These are phyloP conservation scores for Heliconius hewitsoni DNA, from an alignment of 1,140 invertebrate genomes.

Conservation along the genomic window DNA sequence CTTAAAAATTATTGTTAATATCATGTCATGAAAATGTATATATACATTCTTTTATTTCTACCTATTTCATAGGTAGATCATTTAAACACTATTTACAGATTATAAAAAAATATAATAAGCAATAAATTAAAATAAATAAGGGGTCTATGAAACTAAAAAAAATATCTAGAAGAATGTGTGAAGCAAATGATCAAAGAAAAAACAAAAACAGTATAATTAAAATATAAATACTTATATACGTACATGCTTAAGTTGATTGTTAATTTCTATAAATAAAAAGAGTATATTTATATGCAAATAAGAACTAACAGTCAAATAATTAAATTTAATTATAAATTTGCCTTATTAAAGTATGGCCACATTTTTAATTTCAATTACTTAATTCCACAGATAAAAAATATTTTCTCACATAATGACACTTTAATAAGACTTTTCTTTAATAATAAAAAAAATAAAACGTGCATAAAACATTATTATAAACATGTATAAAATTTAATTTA, in stretches of 20 bases:
- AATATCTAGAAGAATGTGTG: constrained; percentile 14
- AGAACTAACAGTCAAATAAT: constrained; percentile 20
- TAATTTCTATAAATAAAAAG: constrained; percentile 54
- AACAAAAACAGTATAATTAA: constrained; percentile 27
- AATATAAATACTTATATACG: constrained; percentile 42
- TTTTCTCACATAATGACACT: too few species aligned
- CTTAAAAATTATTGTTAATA: not conserved
- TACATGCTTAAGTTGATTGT: constrained; percentile 51
- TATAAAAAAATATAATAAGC: constrained; percentile 16
- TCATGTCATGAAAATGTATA: not conserved
- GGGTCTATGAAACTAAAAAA: constrained; percentile 5
- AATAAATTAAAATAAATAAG: constrained; percentile 9
- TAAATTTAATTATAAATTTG: not conserved
- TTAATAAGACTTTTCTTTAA: not conserved
- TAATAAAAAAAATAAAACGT: not conserved
- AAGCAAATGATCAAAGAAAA: constrained; percentile 4
- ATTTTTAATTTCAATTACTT: not conserved
- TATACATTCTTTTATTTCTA: not conserved
- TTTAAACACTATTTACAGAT: not conserved
- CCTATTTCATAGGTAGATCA: too few species aligned
- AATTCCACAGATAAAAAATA: not conserved
- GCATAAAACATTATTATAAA: not conserved
- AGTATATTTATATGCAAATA: constrained; percentile 33
- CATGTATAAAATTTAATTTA: not conserved
- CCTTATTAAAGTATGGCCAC: not conserved